Evolutionary conservation across 37 sponge, comb jelly and placozoan genomes (phyloP), one percentile per base, ranked within the genome.

Genomic region (Spongilla lacustris): DNA sequence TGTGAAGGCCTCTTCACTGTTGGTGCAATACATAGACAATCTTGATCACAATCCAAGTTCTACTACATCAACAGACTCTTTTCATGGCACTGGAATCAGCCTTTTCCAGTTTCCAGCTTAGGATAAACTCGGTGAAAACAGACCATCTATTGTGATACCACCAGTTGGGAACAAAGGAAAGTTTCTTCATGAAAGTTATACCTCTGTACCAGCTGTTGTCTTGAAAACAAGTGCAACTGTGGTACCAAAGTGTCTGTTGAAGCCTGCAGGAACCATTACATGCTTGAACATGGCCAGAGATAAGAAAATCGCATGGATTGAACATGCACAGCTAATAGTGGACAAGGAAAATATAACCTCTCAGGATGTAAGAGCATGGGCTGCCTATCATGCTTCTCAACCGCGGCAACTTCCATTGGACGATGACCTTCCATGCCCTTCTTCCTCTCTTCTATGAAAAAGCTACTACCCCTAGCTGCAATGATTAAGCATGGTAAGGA

Each of bases 401-500:
- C 71, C 70, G 26, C 73, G 31, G 50, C 76, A 73, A 58, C 41
- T 41, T 78, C 79, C 34, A 34, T 76, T 36, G 78, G n/a, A 30
- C 33, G 31, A 31, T 71, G 46, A 31, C 58, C 75, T 75, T 41
- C 25, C 75, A 50, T 33, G 76, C 75, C 48, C 75, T 84, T 30
- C 76, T 74, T 74, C 84, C 84, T 35, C 84, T 84, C 32, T 84
- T 74, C 66, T 84, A 73, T 84, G 83, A 82, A 36, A 84, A 84
- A 58, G 74, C 84, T 23, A 58, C 84, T 38, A 84, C 76, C 41
- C 76, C 41, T n/a, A n/a, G n/a, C 84, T 66, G 25, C 84, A 50
- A 84, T 84, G 84, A 74, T 84, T 25, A 84, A 84, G 50, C 84
- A 84, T 33, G 84, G 84, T 26, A 84, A 37, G 84, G 67, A 73